Evolutionary conservation across 2,888 invertebrate genomes (phyloP).

Genomic region (Lepetodrilus schrolli): DNA sequence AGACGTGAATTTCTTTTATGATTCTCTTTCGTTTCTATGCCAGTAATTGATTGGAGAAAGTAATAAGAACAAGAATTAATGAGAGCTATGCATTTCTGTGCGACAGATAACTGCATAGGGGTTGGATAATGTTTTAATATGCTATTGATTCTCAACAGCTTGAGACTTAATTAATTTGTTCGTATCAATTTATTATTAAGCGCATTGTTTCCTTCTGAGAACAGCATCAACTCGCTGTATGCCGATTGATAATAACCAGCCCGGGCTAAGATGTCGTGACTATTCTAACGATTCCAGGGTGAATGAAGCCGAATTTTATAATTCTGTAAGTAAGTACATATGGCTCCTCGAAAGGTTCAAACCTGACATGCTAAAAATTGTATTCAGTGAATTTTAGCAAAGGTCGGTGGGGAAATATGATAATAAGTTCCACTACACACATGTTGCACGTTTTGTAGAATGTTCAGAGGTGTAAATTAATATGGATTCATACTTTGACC

Average conservation of each 20-base stretch:
- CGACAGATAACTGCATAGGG: constrained; percentile 14
- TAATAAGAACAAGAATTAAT: constrained; percentile 21
- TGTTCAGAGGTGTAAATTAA: too few species aligned
- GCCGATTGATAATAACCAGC: not conserved
- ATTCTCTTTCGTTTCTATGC: not conserved
- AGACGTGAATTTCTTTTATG: not conserved
- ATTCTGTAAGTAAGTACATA: too few species aligned
- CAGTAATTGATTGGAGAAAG: constrained; percentile 18
- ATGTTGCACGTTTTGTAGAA: too few species aligned
- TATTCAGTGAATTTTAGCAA: too few species aligned
- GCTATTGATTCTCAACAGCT: constrained; percentile 16
- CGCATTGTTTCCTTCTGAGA: constrained; percentile 8
- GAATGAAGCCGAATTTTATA: too few species aligned
- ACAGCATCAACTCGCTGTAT: not conserved
- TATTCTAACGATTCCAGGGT: too few species aligned
- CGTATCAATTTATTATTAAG: constrained; percentile 25
- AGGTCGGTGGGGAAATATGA: too few species aligned
- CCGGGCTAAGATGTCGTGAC: too few species aligned
- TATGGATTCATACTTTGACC: too few species aligned
- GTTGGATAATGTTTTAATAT: constrained; percentile 27
- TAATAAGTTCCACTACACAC: too few species aligned
- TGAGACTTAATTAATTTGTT: constrained; percentile 19
- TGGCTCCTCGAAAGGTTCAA: too few species aligned
- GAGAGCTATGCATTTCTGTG: constrained; percentile 5
- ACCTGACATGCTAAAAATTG: too few species aligned